A percentile compares a stretch with the other conserved stretches of the same genome.
These are phyloP conservation scores for Folsomia candida DNA, from an alignment of 2,888 invertebrate species.

Conservation along the genomic window DNA sequence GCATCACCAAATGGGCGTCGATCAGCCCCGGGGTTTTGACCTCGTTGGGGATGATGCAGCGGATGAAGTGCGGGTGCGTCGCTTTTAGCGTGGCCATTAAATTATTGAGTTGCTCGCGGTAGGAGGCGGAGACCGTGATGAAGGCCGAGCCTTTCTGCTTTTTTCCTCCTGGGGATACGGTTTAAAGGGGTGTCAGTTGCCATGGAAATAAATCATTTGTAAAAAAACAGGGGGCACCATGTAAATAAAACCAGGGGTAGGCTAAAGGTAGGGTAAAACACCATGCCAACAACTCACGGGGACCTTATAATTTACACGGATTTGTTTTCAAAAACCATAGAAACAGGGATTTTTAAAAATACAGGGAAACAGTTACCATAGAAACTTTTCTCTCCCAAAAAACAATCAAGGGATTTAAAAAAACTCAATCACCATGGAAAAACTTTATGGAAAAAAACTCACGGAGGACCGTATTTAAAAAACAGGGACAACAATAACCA, in stretches of 20 bases:
- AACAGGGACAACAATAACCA: too few species aligned
- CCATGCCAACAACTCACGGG: not conserved
- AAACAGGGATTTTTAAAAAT: too few species aligned
- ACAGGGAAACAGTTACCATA: too few species aligned
- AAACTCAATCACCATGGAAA: too few species aligned
- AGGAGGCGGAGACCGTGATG: constrained; percentile 57
- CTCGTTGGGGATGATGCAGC: constrained; percentile 99
- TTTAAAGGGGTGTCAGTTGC: not conserved
- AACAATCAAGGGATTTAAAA: too few species aligned
- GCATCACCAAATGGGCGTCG: constrained; percentile 97
- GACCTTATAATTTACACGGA: too few species aligned
- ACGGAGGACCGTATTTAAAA: too few species aligned
- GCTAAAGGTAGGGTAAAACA: not conserved
- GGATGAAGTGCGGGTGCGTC: constrained; percentile 98
- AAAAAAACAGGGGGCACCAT: not conserved
- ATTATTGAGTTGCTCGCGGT: constrained; percentile 89
- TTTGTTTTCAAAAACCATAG: too few species aligned
- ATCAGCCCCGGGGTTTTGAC: constrained; percentile 92
- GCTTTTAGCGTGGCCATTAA: constrained; percentile 93
- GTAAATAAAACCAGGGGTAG: not conserved
- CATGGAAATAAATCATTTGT: not conserved
- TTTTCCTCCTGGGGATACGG: constrained; percentile 53
- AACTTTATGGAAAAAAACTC: too few species aligned
- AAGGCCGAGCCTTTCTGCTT: constrained; percentile 58
- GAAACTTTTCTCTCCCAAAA: too few species aligned